Conservation (phyloP, 2,797 vertebrate species). For the Gymnopithys bicolor region DNA sequence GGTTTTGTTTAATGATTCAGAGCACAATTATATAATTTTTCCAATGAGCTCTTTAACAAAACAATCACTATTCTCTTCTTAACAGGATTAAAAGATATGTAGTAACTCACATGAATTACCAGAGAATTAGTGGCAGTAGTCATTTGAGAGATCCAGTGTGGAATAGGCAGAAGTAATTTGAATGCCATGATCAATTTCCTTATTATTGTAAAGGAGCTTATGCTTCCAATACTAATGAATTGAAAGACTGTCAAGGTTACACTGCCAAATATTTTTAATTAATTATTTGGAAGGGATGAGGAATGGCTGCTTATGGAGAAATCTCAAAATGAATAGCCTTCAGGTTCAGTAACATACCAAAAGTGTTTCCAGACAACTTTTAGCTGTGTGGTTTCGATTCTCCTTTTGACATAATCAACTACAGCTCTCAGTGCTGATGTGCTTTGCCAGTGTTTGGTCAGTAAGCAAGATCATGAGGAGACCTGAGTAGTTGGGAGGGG, state of each 20-base stretch:
- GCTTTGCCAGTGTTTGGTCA: background rate
- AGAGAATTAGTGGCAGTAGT: constrained; percentile 42
- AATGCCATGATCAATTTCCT: constrained; percentile 42
- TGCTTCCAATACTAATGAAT: constrained; percentile 21
- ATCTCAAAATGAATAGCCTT: background rate
- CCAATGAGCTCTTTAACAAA: constrained; percentile 41
- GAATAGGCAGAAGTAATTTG: constrained; percentile 42
- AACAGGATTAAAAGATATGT: constrained; percentile 64
- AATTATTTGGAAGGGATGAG: background rate
- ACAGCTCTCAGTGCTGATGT: background rate
- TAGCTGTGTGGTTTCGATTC: background rate
- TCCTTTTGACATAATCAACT: background rate
- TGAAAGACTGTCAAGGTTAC: background rate
- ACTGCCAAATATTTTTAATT: background rate
- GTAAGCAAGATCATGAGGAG: background rate
- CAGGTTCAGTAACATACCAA: background rate
- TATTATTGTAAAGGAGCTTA: background rate
- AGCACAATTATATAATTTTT: constrained; percentile 43
- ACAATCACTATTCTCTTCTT: constrained; percentile 56
- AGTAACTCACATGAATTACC: constrained; percentile 34
- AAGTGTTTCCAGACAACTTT: background rate
- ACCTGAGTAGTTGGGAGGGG: background rate
- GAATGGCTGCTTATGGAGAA: background rate
- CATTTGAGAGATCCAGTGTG: constrained; percentile 10
- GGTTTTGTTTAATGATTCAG: constrained; percentile 58